phyloP scores from a whole-genome alignment of 2,797 vertebrate genomes.

The Linurgus olivaceus region DNA sequence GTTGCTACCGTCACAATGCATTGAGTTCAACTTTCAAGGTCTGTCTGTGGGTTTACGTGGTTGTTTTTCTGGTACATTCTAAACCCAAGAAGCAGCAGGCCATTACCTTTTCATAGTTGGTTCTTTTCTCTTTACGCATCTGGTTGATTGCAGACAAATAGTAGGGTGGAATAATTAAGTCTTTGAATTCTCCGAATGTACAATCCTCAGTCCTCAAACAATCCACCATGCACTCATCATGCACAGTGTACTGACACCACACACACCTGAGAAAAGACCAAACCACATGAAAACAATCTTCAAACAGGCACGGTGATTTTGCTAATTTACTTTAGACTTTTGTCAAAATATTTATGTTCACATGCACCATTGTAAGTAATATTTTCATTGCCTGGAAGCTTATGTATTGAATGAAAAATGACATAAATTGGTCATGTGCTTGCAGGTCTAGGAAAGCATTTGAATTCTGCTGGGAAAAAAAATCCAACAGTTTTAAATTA shows the following conservation, averaged over 20 bases:
- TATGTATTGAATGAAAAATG: not conserved
- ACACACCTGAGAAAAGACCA: slow-evolving; percentile 80
- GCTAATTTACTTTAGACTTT: not conserved
- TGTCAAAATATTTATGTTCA: not conserved
- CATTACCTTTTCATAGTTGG: slow-evolving; percentile 84
- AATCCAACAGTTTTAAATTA: not conserved
- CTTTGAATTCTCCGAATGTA: slow-evolving; percentile 90
- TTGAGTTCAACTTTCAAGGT: not conserved
- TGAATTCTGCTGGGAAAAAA: not conserved
- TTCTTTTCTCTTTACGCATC: slow-evolving; percentile 84
- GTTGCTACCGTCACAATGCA: not conserved
- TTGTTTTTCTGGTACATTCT: not conserved
- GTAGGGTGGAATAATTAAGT: slow-evolving; percentile 91
- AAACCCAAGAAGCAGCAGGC: not conserved
- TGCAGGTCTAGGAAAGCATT: not conserved
- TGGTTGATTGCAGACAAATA: slow-evolving; percentile 88
- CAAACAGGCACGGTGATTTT: not conserved
- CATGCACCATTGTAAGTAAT: not conserved
- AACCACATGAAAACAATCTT: not conserved
- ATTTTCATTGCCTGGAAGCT: not conserved
- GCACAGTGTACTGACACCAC: slow-evolving; percentile 94
- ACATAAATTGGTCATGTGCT: not conserved
- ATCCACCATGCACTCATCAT: slow-evolving; percentile 88
- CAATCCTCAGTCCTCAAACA: slow-evolving; percentile 78
- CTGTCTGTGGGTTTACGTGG: not conserved